These are phyloP conservation scores for Epicauta chinensis DNA, from an alignment of 1,140 invertebrate species.

Conservation along the genomic window DNA sequence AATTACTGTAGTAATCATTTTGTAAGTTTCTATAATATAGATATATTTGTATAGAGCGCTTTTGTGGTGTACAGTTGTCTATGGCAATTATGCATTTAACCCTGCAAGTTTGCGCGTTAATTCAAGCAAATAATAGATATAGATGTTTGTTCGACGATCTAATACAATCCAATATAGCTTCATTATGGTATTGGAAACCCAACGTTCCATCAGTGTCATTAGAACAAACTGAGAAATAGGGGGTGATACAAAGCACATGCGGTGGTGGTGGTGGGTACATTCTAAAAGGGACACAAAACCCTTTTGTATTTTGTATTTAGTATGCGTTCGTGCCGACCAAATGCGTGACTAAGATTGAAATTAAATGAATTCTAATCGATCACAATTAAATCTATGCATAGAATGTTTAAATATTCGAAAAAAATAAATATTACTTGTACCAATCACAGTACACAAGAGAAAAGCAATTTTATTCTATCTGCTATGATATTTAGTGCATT, in stretches of 20 bases:
- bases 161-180: slow-evolving; percentile 15
- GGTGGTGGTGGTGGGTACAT: too few relatives aligned
- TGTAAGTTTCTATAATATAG: too few relatives aligned
- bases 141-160: slow-evolving; percentile 3
- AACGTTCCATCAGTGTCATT: slow-evolving; percentile 10
- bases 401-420: too few relatives aligned
- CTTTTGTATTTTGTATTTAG: slow-evolving; percentile 12
- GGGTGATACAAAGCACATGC: background rate
- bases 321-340: slow-evolving; percentile 8
- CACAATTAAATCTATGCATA: slow-evolving; percentile 30
- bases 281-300: too few relatives aligned
- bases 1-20: too few relatives aligned
- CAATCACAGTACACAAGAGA: too few relatives aligned
- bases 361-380: slow-evolving; percentile 28
- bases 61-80: slow-evolving; percentile 9
- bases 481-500: too few relatives aligned
- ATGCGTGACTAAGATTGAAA: slow-evolving; percentile 8
- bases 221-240: background rate
- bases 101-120: slow-evolving; percentile 8
- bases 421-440: too few relatives aligned
- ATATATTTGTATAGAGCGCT: slow-evolving; percentile 4
- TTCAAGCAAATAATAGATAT: slow-evolving; percentile 14
- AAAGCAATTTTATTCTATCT: too few relatives aligned
- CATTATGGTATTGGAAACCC: slow-evolving; percentile 13
- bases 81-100: slow-evolving; percentile 14